A percentile compares a stretch with the other conserved stretches of the same genome.
Conservation (phyloP, 1,140 invertebrate genomes). For the Calephelis nemesis region DNA sequence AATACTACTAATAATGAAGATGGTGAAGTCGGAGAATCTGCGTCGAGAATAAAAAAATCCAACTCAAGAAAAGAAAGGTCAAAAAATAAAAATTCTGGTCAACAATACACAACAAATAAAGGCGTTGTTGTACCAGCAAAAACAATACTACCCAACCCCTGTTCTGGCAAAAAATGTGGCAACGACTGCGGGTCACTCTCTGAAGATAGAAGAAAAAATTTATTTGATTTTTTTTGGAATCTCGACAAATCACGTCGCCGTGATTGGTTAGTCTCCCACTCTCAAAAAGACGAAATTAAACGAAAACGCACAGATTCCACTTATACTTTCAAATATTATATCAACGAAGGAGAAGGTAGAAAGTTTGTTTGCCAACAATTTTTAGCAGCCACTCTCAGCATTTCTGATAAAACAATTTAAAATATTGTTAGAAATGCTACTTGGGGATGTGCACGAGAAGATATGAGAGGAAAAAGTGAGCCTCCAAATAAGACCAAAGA, state of each 20-base stretch:
- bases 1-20: too few relatives aligned
- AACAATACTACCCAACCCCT: slow-evolving; percentile 4
- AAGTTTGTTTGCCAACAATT: slow-evolving; percentile 32
- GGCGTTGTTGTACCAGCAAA: background rate
- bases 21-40: too few relatives aligned
- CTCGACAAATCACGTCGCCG: slow-evolving; percentile 1
- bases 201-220: too few relatives aligned
- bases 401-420: slow-evolving; percentile 30
- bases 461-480: slow-evolving; percentile 31
- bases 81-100: slow-evolving; percentile 15
- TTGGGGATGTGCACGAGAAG: slow-evolving; percentile 29
- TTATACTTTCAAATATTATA: slow-evolving; percentile 22
- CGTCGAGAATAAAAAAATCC: too few relatives aligned
- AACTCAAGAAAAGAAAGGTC: slow-evolving; percentile 9
- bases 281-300: slow-evolving; percentile 12
- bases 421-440: slow-evolving; percentile 18
- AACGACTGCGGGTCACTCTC: too few relatives aligned
- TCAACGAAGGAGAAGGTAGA: slow-evolving; percentile 30
- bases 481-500: slow-evolving; percentile 36
- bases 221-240: slow-evolving; percentile 19
- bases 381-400: slow-evolving; percentile 29
- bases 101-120: slow-evolving; percentile 6
- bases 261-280: slow-evolving; percentile 10
- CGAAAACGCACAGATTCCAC: slow-evolving; percentile 6
- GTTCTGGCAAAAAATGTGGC: background rate